A percentile compares a stretch with the other conserved stretches of the same genome.
Evolutionary conservation across 2,113 vertebrate species (phyloP).

Genomic region (Anhinga rufa): DNA sequence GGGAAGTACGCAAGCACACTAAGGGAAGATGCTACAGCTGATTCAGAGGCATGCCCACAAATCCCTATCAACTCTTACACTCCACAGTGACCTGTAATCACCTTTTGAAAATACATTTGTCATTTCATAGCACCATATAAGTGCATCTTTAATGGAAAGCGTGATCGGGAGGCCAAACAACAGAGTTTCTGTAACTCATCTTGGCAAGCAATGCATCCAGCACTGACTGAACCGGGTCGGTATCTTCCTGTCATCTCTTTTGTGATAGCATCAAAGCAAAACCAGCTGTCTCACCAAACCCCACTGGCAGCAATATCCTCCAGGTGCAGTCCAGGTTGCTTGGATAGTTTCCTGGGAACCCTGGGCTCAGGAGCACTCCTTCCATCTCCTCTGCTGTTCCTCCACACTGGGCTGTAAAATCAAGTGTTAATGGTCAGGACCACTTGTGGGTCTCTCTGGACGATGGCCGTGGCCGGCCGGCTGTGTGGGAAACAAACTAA

Average conservation of each 20-base stretch:
- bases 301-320: conserved; percentile 91
- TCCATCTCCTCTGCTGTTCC: conserved; percentile 91
- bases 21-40: neutral
- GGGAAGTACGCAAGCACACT: rapidly evolving
- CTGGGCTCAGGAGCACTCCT: conserved; percentile 95
- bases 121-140: neutral
- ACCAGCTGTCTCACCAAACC: conserved; percentile 81
- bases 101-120: neutral
- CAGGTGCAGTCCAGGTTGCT: conserved; percentile 98
- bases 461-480: rapidly evolving
- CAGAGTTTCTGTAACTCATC: neutral
- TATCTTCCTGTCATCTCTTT: neutral
- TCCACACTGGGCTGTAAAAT: conserved; percentile 88
- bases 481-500: neutral
- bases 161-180: neutral
- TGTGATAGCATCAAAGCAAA: neutral
- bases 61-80: neutral
- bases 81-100: neutral
- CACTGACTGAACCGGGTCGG: neutral
- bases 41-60: neutral
- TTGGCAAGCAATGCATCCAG: neutral
- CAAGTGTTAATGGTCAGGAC: neutral
- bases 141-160: neutral
- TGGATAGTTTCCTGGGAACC: conserved; percentile 97
- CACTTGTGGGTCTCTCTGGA: neutral